Conservation (phyloP, 2,888 invertebrate species). For the Apotomis turbidana region DNA sequence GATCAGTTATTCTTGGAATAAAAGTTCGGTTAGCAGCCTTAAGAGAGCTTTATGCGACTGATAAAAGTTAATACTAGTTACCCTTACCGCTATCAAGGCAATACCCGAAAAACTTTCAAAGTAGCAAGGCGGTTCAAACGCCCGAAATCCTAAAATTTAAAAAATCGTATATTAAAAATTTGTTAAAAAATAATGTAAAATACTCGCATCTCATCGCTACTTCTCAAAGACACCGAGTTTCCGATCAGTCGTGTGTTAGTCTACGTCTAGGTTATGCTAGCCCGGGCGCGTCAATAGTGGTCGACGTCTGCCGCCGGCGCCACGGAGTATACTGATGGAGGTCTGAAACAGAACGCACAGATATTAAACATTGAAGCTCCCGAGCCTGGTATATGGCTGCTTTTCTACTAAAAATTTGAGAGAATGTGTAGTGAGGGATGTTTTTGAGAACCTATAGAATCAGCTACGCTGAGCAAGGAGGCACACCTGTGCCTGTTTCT, state of each 20-base stretch:
- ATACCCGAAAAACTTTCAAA: not conserved
- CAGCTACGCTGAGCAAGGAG: no score
- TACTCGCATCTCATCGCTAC: conserved; percentile 40
- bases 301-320: conserved; percentile 72
- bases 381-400: no score
- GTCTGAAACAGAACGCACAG: conserved; percentile 56
- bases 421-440: no score
- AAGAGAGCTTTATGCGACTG: no score
- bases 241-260: conserved; percentile 59
- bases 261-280: conserved; percentile 56
- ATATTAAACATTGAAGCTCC: no score
- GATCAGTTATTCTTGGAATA: no score
- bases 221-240: conserved; percentile 59
- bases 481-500: no score
- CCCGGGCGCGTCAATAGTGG: conserved; percentile 73
- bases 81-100: not conserved
- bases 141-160: conserved; percentile 29
- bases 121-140: conserved; percentile 11
- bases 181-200: conserved; percentile 44
- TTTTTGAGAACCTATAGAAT: no score
- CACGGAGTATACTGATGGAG: conserved; percentile 77
- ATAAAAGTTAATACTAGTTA: not conserved
- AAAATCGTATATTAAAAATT: conserved; percentile 37
- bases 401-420: no score
- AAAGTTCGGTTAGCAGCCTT: no score